Evolutionary conservation across 2,797 vertebrate species (phyloP), one percentile per base, ranked within the genome.

Genomic region (Spinus pinus): DNA sequence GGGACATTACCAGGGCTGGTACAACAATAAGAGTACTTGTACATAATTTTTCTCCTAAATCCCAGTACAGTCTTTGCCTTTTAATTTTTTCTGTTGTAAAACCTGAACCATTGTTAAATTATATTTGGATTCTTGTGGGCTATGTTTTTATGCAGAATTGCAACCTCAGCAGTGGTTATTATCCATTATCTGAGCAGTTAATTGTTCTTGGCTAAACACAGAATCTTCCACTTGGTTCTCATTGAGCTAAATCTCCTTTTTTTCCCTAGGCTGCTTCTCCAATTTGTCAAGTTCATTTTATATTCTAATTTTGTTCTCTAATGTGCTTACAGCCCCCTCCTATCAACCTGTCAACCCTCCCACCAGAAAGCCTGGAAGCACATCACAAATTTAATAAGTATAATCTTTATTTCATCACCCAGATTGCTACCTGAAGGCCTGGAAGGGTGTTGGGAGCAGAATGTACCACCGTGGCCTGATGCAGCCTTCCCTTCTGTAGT

Each of bases 221-320:
- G 79, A 39, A 53, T 91, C 93, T 94, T 95, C 81, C 50, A 82
- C 75, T 96, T 88, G 81, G 8, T 93, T 95, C 72, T 93, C 42
- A 69, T 81, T 88, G 89, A 83, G 46, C 50, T 92, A 57, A 82
- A 91, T 89, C 47, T 80, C 42, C 49, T 14, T 39, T 92, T 95
- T 92, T 64, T 11, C 71, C 72, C 61, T 22, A 78, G 89, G 79
- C 87, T 92, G 57, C 86, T 88, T 90, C 89, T 94, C 61, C 75
- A 78, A 96, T 96, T 96, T 94, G 81, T 96, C 30, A 81, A 90
- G 58, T 86, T 94, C 64, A 88, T 96, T 94, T 95, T 93, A 56
- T 78, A 86, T 92, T 95, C 75, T 83, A 86, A 86, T 93, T 96
- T 73, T 90, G 53, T 71, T 94, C 91, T 92, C 42, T 91, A 71